A percentile compares a stretch with the other conserved stretches of the same genome.
These are phyloP conservation scores for Astyanax mexicanus DNA, from an alignment of 2,797 vertebrate species.

Conservation along the genomic window DNA sequence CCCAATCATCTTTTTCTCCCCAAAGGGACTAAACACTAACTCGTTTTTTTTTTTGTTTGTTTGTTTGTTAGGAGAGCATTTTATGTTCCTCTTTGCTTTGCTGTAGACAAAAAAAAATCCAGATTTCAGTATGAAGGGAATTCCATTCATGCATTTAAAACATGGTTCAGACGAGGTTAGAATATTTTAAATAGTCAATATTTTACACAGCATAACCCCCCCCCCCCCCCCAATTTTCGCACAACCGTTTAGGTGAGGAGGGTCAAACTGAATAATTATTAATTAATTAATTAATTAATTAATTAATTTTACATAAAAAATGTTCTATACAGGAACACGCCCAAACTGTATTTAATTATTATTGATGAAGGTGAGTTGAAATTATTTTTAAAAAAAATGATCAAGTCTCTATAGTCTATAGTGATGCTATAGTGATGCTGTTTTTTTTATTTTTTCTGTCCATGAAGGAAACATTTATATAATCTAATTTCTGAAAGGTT, in stretches of 20 bases:
- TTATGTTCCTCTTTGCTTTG: slow-evolving; percentile 22
- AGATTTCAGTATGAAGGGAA: slow-evolving; percentile 33
- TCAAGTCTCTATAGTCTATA: slow-evolving; percentile 4
- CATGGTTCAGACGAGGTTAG: slow-evolving; percentile 7
- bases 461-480: slow-evolving; percentile 5
- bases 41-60: slow-evolving; percentile 24
- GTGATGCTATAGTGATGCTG: slow-evolving; percentile 12
- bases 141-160: slow-evolving; percentile 45
- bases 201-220: slow-evolving; percentile 24
- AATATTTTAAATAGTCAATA: slow-evolving; percentile 12
- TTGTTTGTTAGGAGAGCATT: slow-evolving; percentile 29
- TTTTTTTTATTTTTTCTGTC: slow-evolving; percentile 13
- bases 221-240: too few relatives aligned
- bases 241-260: too few relatives aligned
- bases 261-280: not conserved
- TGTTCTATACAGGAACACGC: not conserved
- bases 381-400: slow-evolving; percentile 12
- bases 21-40: slow-evolving; percentile 17
- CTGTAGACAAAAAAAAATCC: slow-evolving; percentile 35
- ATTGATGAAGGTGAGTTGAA: slow-evolving; percentile 2
- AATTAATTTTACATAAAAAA: not conserved
- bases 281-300: too few relatives aligned
- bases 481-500: slow-evolving; percentile 21
- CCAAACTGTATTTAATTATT: not conserved
- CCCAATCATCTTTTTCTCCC: not conserved